phyloP scores from a whole-genome alignment of 2,113 vertebrate genomes.

The Syrmaticus mikado region DNA sequence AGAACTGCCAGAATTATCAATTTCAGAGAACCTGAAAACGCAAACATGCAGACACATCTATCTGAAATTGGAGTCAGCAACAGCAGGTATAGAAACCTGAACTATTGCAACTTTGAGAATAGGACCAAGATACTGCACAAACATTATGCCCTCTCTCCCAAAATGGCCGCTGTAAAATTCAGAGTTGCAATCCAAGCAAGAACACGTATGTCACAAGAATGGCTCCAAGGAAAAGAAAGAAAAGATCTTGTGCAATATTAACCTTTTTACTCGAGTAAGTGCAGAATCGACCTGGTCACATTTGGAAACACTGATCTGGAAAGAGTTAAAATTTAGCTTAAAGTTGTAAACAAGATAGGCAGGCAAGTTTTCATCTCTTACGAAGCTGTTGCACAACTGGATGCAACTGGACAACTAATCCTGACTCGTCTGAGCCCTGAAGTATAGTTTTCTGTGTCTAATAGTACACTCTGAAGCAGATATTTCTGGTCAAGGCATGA shows the following conservation, averaged over 20 bases:
- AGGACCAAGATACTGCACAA: not conserved
- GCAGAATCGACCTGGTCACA: not conserved
- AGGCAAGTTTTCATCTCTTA: not conserved
- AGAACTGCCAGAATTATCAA: not conserved
- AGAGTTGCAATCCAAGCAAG: not conserved
- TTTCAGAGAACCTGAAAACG: not conserved
- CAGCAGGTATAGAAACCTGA: not conserved
- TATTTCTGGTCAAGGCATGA: not conserved
- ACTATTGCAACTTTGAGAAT: not conserved
- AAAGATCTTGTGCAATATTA: not conserved
- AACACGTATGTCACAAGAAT: rapidly evolving
- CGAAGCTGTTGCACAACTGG: constrained; percentile 33
- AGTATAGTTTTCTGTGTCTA: not conserved
- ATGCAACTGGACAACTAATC: constrained; percentile 25
- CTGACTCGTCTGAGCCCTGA: not conserved
- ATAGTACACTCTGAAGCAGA: not conserved
- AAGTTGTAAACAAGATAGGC: constrained; percentile 11
- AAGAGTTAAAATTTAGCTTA: constrained; percentile 38
- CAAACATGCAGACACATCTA: not conserved
- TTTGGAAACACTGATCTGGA: not conserved
- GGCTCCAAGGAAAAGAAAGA: not conserved
- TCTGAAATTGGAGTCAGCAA: not conserved
- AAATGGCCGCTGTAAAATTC: not conserved
- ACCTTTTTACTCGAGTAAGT: not conserved
- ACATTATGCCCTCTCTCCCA: not conserved